Evolutionary conservation across 1,140 invertebrate species (phyloP).

Genomic region (Tetragnatha versicolor): DNA sequence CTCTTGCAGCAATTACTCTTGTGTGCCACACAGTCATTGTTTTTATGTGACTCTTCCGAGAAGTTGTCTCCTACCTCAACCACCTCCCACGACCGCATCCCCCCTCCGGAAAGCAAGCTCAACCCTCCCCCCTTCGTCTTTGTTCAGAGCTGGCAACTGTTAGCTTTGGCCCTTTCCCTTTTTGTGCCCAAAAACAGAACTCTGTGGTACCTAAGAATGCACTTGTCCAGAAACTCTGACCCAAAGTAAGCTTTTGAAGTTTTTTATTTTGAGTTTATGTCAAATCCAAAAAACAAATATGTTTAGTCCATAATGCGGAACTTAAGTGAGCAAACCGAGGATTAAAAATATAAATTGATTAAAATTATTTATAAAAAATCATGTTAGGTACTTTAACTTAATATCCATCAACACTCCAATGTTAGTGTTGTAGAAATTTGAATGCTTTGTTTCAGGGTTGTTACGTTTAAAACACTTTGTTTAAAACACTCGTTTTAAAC

Average conservation of each 20-base stretch:
- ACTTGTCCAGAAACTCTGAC: constrained; percentile 88
- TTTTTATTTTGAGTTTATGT: too few relatives aligned
- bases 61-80: constrained; percentile 52
- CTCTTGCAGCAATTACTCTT: constrained; percentile 82
- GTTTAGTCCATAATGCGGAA: too few relatives aligned
- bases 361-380: too few relatives aligned
- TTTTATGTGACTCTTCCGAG: constrained; percentile 82
- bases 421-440: too few relatives aligned
- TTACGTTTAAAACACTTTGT: too few relatives aligned
- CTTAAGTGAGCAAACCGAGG: too few relatives aligned
- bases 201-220: constrained; percentile 92
- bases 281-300: too few relatives aligned
- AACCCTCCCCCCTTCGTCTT: constrained; percentile 77
- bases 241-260: constrained; percentile 72
- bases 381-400: not conserved
- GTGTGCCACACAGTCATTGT: constrained; percentile 96
- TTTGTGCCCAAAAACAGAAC: constrained; percentile 91
- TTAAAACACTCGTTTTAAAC: too few relatives aligned
- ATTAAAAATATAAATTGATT: too few relatives aligned
- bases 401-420: too few relatives aligned
- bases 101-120: constrained; percentile 62
- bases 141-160: constrained; percentile 92
- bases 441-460: too few relatives aligned
- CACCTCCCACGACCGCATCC: constrained; percentile 52
- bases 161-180: constrained; percentile 89